Conservation (phyloP, 2,888 invertebrate genomes). For the Lasioglossum zephyrum region DNA sequence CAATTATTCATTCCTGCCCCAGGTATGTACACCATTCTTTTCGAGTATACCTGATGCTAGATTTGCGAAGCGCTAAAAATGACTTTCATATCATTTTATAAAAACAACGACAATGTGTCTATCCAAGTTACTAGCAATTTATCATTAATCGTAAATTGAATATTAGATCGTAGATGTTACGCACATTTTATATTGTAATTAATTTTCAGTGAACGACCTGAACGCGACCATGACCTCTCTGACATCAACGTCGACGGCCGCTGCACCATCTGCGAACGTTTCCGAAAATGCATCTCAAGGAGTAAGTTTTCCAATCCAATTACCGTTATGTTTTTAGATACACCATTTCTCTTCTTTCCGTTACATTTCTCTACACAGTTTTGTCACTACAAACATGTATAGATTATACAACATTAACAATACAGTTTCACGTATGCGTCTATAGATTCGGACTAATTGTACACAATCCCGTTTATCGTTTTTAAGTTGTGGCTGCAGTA, state of each 20-base stretch:
- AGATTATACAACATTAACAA: conserved; percentile 67
- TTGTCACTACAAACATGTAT: conserved; percentile 44
- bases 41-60: background rate
- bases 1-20: conserved; percentile 87
- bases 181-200: background rate
- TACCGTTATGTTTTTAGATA: background rate
- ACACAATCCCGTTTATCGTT: conserved; percentile 38
- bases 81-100: background rate
- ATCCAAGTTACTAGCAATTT: background rate
- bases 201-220: conserved; percentile 84
- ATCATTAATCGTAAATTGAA: too few species aligned
- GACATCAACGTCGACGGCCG: conserved; percentile 83
- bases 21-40: conserved; percentile 72
- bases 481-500: conserved; percentile 72
- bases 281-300: conserved; percentile 77
- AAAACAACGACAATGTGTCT: background rate
- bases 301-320: conserved; percentile 76
- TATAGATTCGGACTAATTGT: conserved; percentile 48
- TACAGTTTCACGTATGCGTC: conserved; percentile 68
- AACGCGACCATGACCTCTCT: conserved; percentile 87
- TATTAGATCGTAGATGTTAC: background rate
- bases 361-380: conserved; percentile 34
- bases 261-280: conserved; percentile 68
- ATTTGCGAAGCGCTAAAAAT: background rate
- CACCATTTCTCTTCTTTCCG: background rate